Percentiles rank a stretch among this genome's conserved stretches.
Conservation (phyloP, 2,797 vertebrate species). For the Tamandua tetradactyla region DNA sequence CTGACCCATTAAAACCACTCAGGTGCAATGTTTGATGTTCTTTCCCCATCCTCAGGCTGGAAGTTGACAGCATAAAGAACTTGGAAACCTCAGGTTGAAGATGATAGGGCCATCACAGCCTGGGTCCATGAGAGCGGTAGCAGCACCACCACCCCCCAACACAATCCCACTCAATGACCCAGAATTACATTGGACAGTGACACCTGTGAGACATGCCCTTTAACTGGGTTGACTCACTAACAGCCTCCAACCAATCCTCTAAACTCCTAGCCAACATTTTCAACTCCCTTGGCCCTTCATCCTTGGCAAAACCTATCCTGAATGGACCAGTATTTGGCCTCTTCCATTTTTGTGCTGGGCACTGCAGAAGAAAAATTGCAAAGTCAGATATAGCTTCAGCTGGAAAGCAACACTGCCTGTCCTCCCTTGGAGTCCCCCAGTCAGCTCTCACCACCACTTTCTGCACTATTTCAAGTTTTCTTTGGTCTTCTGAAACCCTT, state of each 20-base stretch:
- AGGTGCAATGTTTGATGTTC: not conserved
- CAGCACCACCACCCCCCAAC: too few species aligned
- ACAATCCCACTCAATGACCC: not conserved
- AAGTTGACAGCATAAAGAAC: not conserved
- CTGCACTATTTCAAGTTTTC: not conserved
- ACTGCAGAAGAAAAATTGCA: not conserved
- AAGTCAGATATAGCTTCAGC: not conserved
- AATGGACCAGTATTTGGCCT: not conserved
- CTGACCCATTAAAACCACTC: not conserved
- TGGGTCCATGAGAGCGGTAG: too few species aligned
- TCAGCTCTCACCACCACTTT: not conserved
- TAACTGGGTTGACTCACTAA: not conserved
- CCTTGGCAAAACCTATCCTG: not conserved
- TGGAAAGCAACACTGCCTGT: too few species aligned
- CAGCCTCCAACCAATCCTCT: not conserved
- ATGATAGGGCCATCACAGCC: too few species aligned
- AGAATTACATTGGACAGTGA: fast-evolving
- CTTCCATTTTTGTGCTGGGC: not conserved
- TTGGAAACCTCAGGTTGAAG: not conserved
- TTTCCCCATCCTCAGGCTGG: not conserved
- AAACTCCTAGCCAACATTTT: not conserved
- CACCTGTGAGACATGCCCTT: too few species aligned
- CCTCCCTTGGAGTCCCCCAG: not conserved
- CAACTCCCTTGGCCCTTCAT: not conserved
- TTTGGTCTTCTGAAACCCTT: not conserved